Evolutionary conservation across 2,113 vertebrate genomes (phyloP).

Genomic region (Protomyctophum bolini): DNA sequence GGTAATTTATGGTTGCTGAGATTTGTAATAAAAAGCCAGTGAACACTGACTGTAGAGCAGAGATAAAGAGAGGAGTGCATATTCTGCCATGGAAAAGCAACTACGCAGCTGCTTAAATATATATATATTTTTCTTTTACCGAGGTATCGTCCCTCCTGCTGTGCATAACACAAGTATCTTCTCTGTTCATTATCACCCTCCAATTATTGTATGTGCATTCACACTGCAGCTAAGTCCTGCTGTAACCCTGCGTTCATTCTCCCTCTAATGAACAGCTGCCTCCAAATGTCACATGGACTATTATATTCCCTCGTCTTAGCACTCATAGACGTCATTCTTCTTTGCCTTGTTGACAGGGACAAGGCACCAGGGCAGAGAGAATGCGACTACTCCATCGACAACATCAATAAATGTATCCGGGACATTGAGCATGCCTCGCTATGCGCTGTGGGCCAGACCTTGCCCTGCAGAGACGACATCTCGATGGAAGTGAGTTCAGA

Average conservation of each 20-base stretch:
- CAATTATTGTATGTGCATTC: background rate
- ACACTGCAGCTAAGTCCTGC: background rate
- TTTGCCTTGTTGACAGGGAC: slow-evolving; percentile 80
- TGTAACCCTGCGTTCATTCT: slow-evolving; percentile 1
- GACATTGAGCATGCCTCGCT: slow-evolving; percentile 97
- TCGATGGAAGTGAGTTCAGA: slow-evolving; percentile 78
- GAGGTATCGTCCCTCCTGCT: background rate
- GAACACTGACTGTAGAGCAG: slow-evolving; percentile 12
- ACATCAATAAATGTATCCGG: slow-evolving; percentile 94
- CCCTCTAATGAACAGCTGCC: background rate
- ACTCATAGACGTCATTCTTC: background rate
- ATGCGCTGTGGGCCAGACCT: slow-evolving; percentile 90
- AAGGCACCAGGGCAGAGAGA: slow-evolving; percentile 97
- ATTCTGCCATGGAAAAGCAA: slow-evolving; percentile 2
- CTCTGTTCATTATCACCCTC: slow-evolving; percentile 13
- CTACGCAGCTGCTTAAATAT: slow-evolving; percentile 17
- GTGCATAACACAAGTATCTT: background rate
- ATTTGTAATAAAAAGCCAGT: slow-evolving; percentile 27
- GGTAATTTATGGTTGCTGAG: slow-evolving; percentile 29
- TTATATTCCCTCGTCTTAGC: background rate
- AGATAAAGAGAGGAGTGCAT: slow-evolving; percentile 16
- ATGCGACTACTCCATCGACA: slow-evolving; percentile 95
- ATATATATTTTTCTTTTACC: background rate
- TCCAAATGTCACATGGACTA: background rate
- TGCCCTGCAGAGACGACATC: slow-evolving; percentile 96